Conservation (phyloP, 1,140 invertebrate species). For the Leptinotarsa defecta region DNA sequence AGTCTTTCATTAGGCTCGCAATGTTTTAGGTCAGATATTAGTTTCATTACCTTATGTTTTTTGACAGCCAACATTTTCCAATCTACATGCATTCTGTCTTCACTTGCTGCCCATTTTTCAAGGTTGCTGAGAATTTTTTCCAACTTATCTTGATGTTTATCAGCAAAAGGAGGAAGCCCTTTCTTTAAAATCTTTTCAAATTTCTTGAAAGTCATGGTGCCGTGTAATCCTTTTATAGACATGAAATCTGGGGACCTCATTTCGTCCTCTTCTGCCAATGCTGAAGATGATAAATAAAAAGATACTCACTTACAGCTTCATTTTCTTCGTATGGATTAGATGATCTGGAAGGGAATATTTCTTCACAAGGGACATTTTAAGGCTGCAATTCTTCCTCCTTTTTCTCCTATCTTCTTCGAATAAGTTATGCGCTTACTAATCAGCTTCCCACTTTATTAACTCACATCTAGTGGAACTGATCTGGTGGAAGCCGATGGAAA, state of each 20-base stretch:
- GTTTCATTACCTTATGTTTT: slow-evolving; percentile 40
- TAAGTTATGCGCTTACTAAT: no score
- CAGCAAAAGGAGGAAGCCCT: slow-evolving; percentile 19
- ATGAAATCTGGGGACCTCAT: slow-evolving; percentile 2
- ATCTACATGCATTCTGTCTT: slow-evolving; percentile 35
- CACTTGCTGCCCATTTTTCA: slow-evolving; percentile 34
- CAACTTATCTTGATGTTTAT: slow-evolving; percentile 33
- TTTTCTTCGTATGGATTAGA: not conserved
- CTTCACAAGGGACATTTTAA: not conserved
- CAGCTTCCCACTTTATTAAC: no score
- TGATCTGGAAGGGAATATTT: not conserved
- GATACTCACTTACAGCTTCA: slow-evolving; percentile 5
- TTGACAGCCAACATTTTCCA: slow-evolving; percentile 37
- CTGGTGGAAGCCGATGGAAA: no score
- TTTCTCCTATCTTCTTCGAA: not conserved
- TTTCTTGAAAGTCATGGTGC: slow-evolving; percentile 31
- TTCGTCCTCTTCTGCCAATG: not conserved
- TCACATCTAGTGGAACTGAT: no score
- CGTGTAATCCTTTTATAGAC: slow-evolving; percentile 17
- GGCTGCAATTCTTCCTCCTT: not conserved
- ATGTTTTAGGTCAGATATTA: slow-evolving; percentile 22
- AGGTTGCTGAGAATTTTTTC: slow-evolving; percentile 37
- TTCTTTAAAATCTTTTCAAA: slow-evolving; percentile 33
- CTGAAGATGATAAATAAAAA: not conserved
- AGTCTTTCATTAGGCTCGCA: slow-evolving; percentile 16